Evolutionary conservation across 1,140 invertebrate genomes (phyloP), one percentile per base, ranked within the genome.

Genomic region (Acromyrmex charruanus): DNA sequence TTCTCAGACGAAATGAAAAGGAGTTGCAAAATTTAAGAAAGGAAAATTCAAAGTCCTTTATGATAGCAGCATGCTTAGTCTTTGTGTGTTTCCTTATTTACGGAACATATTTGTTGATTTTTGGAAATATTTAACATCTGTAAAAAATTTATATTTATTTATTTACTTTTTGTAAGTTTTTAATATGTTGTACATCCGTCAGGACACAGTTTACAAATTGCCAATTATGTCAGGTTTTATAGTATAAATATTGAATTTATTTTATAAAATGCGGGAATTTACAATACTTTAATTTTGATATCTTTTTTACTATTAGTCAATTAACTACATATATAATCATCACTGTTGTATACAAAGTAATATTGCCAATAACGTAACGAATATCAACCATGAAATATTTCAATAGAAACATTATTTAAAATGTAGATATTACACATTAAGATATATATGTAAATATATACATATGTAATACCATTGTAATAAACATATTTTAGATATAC

Each of bases 31-130:
- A 53, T 5, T 80, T 95, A 10, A 87, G 92, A n/a, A 92, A 89
- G 44, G 89, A 94, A 65, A 95, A 95, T 80, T 93, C 92, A 25
- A 92, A 92, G 84, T 92, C 92, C 4, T 95, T 93, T 65, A 94
- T 95, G 89, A 51, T 94, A 63, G 88, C 93, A 25, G 92, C 87
- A n/a, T 91, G 91, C 81, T 31, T 95, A 9, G 68, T 93, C 49
- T 95, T 95, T 51, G 21, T 88, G 12, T 92, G 91, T 77, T 95
- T 94, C 77, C 79, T 95, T 31, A 12, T 94, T 5, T 94, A 91
- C 79, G 93, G 92, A 51, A 65, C 94, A 9, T 95, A 94, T 84
- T 85, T 88, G 74, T 90, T 91, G 71, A 66, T 90, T 88, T 89
- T 51, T 59, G 63, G 21, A 35, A 88, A 85, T 0, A 28, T 82